Conservation (phyloP, 2,797 vertebrate genomes). For the Morus bassanus region DNA sequence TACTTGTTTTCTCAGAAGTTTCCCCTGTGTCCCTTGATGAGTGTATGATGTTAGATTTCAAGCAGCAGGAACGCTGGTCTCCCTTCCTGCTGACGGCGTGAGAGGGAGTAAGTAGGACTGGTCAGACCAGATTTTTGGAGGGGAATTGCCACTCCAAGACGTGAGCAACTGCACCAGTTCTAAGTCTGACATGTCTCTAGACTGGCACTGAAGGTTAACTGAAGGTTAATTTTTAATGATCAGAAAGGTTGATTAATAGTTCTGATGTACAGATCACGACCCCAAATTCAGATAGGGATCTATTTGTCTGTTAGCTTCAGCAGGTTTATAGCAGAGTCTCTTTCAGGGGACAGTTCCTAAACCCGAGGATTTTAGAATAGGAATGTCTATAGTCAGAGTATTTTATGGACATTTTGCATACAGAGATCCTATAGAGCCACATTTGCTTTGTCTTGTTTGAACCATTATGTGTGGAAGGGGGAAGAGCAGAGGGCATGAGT, state of each 20-base stretch:
- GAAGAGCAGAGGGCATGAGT: neutral
- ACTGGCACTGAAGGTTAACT: neutral
- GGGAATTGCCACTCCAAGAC: neutral
- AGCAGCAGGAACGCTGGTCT: neutral
- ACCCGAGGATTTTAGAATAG: neutral
- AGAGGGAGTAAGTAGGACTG: neutral
- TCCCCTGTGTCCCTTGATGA: neutral
- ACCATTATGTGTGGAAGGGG: neutral
- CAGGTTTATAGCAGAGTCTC: neutral
- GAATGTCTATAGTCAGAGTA: neutral
- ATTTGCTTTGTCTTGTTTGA: neutral
- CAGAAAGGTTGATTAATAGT: neutral
- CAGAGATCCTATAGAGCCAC: neutral
- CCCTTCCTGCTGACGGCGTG: neutral
- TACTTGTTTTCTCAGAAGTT: neutral
- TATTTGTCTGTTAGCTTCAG: neutral
- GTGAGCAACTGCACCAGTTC: neutral
- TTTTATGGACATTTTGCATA: neutral
- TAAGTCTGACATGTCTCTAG: neutral
- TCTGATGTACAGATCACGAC: neutral
- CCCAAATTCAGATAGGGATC: neutral
- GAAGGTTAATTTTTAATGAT: neutral
- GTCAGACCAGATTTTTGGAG: slow-evolving; percentile 39
- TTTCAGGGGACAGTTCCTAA: neutral
- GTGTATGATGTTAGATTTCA: neutral